Evolutionary conservation across 2,797 vertebrate genomes (phyloP), one percentile per base, ranked within the genome.

Genomic region (Sciurus vulgaris): DNA sequence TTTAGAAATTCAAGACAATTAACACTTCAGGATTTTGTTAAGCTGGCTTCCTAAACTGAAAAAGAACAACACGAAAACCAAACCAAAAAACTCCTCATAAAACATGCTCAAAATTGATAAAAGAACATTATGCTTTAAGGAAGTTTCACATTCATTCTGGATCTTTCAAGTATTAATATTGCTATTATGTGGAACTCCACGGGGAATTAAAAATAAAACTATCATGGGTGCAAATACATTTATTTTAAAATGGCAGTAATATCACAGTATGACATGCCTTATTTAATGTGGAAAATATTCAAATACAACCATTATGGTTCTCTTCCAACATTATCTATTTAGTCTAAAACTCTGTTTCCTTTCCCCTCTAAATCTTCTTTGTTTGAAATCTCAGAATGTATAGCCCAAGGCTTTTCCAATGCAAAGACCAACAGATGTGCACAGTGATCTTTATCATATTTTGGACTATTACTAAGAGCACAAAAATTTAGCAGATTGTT

Each of bases 211-310:
- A 95, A 74, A 54, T 41, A 73, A 93, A 96, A 63, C 4, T 69
- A 77, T 76, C 6, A 30, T 67, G 38, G 41, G 81, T 91, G 7
- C 4, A 93, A 85, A 96, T 87, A 94, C 67, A 84, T 86, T 95
- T 91, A 70, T 83, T 70, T 74, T 81, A 93, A 94, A 93, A 89
- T 54, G 24, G 51, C 70, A 76, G 28, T 63, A 73, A 65, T 28
- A 59, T 13, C 90, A n/a, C 30, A 81, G 18, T 49, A 54, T 18
- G 81, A 79, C 13, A 85, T 54, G 63, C 38, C 67, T 89, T 69
- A 76, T 86, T 96, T 89, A 96, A 93, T 84, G 61, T 91, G 91
- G 93, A 94, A 97, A 91, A 94, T 95, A 96, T 91, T 93, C 93
- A 95, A 96, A 95, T 86, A 95, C 83, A 89, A 83, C 79, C 35